These are phyloP conservation scores for Malurus alboscapulatus DNA, from an alignment of 2,113 vertebrate genomes.

Conservation along the genomic window DNA sequence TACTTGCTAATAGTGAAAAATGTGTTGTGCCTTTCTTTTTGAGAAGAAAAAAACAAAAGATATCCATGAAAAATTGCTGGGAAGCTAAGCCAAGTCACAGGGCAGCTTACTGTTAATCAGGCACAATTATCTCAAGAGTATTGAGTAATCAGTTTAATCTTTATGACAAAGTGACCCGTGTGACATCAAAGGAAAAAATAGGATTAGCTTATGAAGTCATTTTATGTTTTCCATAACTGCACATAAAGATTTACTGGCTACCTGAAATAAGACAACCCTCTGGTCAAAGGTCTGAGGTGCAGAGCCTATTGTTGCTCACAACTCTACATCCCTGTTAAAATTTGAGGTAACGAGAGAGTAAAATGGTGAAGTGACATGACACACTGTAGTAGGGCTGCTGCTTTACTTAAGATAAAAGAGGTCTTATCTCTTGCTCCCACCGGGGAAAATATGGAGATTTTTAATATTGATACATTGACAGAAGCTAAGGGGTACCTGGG, in stretches of 20 bases:
- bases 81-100: background rate
- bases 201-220: slow-evolving; percentile 36
- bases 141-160: slow-evolving; percentile 44
- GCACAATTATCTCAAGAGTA: slow-evolving; percentile 30
- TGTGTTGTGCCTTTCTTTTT: background rate
- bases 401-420: accelerated
- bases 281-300: background rate
- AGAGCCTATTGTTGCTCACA: background rate
- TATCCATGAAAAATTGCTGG: background rate
- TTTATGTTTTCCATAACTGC: slow-evolving; percentile 5
- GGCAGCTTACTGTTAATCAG: background rate
- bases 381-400: background rate
- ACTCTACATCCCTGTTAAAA: background rate
- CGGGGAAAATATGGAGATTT: background rate
- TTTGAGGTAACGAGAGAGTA: background rate
- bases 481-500: background rate
- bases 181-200: slow-evolving; percentile 32
- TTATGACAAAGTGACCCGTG: slow-evolving; percentile 25
- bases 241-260: slow-evolving; percentile 10
- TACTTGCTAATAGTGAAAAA: background rate
- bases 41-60: background rate
- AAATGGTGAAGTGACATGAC: background rate
- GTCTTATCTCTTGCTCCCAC: background rate
- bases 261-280: background rate
- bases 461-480: background rate